Evolutionary conservation across 2,888 invertebrate species (phyloP), one percentile per base, ranked within the genome.

Genomic region (Eilema caniola): DNA sequence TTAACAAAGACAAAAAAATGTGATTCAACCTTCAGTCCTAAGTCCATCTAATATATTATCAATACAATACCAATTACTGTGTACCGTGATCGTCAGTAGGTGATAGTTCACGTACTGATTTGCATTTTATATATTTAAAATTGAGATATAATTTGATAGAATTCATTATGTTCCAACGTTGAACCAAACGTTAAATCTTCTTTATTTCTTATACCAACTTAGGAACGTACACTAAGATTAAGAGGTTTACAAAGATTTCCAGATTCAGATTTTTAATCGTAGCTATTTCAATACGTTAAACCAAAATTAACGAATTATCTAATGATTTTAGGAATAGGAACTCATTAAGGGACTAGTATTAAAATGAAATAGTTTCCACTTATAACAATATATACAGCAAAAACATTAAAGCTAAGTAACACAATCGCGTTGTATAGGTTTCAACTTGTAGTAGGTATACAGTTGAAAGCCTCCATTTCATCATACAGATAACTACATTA

Each of bases 401-500:
- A 53, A n/a, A n/a, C 3, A n/a, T 53, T 16, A 53, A 8, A 53
- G 10, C 20, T 2, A 20, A 10, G 20, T 20, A 53, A 20, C n/a
- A n/a, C 1, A 1, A 41, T 53, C n/a, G 53, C 10, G 53, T n/a
- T 53, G 53, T n/a, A 53, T 53, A 53, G 47, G 53, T 53, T 20
- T 53, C n/a, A n/a, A 53, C n/a, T 7, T 8, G n/a, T n/a, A n/a
- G 53, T n/a, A n/a, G n/a, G n/a, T 41, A 62, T 8, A 31, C 2
- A 11, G 41, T 61, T 61, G 41, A 47, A 63, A 57, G 14, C 20
- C 24, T 62, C 24, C 24, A 10, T 63, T 23, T 57, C 8, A 8
- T 57, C 8, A 8, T 37, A 28, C 37, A 63, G 20, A 56, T 37
- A 68, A 64, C 20, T 31, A 28, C 64, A 64, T 73, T 62, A 67